Evolutionary conservation across 2,888 invertebrate genomes (phyloP), one percentile per base, ranked within the genome.

Genomic region (Melanchra persicariae): DNA sequence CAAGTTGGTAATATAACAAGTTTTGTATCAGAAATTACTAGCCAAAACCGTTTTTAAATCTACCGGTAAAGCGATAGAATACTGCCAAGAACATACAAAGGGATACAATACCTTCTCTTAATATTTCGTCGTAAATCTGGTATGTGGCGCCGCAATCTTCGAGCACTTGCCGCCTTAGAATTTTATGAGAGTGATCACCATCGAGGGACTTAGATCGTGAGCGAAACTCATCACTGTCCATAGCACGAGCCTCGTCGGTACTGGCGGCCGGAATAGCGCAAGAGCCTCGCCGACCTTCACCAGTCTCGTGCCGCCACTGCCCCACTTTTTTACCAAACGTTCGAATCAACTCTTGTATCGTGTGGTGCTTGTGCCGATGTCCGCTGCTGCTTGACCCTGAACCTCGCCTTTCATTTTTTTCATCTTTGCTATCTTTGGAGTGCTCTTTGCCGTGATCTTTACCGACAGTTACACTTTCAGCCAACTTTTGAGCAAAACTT

Each of bases 101-200:
- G 37, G 8, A 76, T 68, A 74, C 75, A 40, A 59, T 94, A 95
- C 95, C 95, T 95, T 95, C 94, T 91, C 89, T 91, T 37, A 98
- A 95, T 88, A 98, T 98, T 82, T 97, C 96, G 82, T 98, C 98
- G 91, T 97, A 98, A 87, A 98, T 98, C 90, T 97, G 96, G 90
- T 98, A 98, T 8, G 98, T 98, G 12, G 98, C 97, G 64, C 97
- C 98, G 89, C 98, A 98, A 89, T 98, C 98, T 75, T 97, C 96
- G n/a, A 97, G 93, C 72, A 96, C 93, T 74, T 96, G 96, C 82
- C 96, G 93, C 70, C 79, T 88, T 10, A 86, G 60, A 55, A 90
- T 74, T 82, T 88, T 90, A 54, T 96, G 92, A 62, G 96, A 92
- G 60, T 96, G 93, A 67, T 96, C 96, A 10, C 95, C 96, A 90